phyloP scores from a whole-genome alignment of 2,113 vertebrate species.

The Lathamus discolor region DNA sequence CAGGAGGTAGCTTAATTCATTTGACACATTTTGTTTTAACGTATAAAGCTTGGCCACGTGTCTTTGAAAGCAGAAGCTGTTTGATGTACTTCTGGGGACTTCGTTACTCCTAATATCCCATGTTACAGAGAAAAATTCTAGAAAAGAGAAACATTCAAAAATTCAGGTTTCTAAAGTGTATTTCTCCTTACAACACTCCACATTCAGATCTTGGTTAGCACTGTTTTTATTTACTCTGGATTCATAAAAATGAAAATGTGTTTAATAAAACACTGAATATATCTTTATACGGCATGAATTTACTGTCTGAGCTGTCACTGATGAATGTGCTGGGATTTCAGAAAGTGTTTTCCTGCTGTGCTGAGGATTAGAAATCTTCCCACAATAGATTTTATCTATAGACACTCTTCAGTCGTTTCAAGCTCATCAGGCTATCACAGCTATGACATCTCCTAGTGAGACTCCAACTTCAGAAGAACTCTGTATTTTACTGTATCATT shows the following conservation, averaged over 20 bases:
- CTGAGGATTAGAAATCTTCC: conserved; percentile 29
- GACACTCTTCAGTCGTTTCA: conserved; percentile 36
- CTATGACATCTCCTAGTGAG: background rate
- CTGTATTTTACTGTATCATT: background rate
- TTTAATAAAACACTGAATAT: background rate
- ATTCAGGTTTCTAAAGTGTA: background rate
- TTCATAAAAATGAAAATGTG: background rate
- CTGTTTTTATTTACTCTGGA: background rate
- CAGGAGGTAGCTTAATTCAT: background rate
- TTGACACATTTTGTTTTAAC: background rate
- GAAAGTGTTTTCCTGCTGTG: conserved; percentile 25
- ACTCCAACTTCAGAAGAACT: conserved; percentile 8
- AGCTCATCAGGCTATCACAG: conserved; percentile 27
- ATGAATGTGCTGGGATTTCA: conserved; percentile 1
- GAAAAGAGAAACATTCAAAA: background rate
- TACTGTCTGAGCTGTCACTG: background rate
- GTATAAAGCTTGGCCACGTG: background rate
- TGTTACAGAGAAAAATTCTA: background rate
- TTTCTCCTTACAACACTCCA: background rate
- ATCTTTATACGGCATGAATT: background rate
- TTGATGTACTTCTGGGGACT: background rate
- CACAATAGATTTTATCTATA: conserved; percentile 23
- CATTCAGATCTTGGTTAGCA: background rate
- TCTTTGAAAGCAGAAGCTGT: background rate
- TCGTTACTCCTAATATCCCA: background rate